A percentile compares a stretch with the other conserved stretches of the same genome.
These are phyloP conservation scores for Egretta garzetta DNA, from an alignment of 2,113 vertebrate genomes.

Conservation along the genomic window DNA sequence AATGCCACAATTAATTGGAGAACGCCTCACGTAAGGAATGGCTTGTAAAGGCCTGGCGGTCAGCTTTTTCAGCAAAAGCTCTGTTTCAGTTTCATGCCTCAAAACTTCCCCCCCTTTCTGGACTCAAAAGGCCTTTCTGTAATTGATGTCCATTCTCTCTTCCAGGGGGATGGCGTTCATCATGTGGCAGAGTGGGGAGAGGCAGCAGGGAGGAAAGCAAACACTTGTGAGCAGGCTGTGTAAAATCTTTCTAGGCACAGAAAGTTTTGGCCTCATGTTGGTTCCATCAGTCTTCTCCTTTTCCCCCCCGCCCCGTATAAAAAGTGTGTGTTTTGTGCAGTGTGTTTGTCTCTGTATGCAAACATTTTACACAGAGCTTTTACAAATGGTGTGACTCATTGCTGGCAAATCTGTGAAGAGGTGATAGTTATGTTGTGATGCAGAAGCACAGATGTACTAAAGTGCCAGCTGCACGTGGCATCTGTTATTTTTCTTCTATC, in stretches of 20 bases:
- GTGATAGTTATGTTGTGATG: neutral
- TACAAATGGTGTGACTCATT: neutral
- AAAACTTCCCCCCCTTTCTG: neutral
- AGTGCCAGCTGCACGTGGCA: conserved; percentile 14
- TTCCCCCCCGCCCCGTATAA: too few relatives aligned
- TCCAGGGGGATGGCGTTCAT: neutral
- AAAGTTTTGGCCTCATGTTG: neutral
- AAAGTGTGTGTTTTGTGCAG: neutral
- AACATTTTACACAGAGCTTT: neutral
- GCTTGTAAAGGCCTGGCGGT: neutral
- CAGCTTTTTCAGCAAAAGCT: neutral
- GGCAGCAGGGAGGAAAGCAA: neutral
- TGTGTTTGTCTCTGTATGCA: neutral
- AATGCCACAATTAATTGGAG: neutral
- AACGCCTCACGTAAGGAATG: fast-evolving
- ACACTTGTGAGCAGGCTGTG: neutral
- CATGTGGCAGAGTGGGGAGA: neutral
- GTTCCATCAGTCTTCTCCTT: neutral
- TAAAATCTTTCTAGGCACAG: neutral
- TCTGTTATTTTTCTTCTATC: neutral
- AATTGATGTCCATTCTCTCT: neutral
- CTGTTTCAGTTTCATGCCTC: neutral
- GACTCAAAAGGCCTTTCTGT: neutral
- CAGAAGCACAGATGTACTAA: conserved; percentile 18
- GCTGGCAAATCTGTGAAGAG: neutral